Percentiles rank a stretch among this genome's conserved stretches.
These are phyloP conservation scores for Monopterus albus DNA, from an alignment of 2,113 vertebrate species.

Conservation along the genomic window DNA sequence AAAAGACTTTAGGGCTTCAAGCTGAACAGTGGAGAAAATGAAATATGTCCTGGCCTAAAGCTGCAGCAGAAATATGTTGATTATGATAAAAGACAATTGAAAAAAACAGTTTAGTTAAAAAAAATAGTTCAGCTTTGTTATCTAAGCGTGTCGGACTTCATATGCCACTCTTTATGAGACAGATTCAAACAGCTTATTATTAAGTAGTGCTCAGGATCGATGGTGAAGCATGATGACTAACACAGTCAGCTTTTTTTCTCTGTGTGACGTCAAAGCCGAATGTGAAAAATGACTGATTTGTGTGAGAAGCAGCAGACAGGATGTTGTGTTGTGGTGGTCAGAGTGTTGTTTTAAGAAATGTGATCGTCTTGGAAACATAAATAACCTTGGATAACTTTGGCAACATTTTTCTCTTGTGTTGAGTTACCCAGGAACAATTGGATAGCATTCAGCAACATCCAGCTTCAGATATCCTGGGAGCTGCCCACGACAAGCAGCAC, in stretches of 20 bases:
- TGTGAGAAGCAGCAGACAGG: not conserved
- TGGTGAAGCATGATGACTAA: slow-evolving; percentile 17
- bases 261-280: slow-evolving; percentile 17
- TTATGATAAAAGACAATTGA: too few species aligned
- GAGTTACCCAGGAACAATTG: not conserved
- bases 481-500: not conserved
- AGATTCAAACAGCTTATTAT: too few species aligned
- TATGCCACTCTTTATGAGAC: too few species aligned
- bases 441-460: not conserved
- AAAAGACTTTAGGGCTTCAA: too few species aligned
- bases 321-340: not conserved
- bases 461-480: not conserved
- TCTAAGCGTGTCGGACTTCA: too few species aligned
- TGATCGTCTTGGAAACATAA: slow-evolving; percentile 26
- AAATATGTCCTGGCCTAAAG: not conserved
- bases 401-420: not conserved
- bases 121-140: too few species aligned
- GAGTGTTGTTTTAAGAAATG: slow-evolving; percentile 14
- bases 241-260: not conserved
- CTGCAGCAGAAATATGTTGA: not conserved
- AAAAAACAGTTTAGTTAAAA: too few species aligned
- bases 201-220: slow-evolving; percentile 11
- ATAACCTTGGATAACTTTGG: slow-evolving; percentile 4
- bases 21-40: not conserved
- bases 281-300: slow-evolving; percentile 8